Base-by-base conservation (phyloP, 2,888 invertebrate genomes). In the Lysandra bellargus region DNA sequence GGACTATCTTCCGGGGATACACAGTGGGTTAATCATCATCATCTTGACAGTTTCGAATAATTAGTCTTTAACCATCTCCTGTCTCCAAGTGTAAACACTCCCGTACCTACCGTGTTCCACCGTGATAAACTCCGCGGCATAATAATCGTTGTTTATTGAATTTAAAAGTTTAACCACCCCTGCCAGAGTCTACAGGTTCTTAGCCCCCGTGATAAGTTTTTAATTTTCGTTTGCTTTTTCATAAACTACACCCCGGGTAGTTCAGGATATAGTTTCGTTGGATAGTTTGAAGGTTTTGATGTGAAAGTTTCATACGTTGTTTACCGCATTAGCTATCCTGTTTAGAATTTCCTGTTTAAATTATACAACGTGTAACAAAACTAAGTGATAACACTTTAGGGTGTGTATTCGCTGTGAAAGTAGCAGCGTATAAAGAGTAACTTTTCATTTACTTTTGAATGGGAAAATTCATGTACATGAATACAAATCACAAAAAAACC, bases 131-230 rank as follows among this genome's bases (percentile, higher is more conserved):
- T 75, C 49, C 75, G 75, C 6, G 44, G 74, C 40, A 74, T 74
- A 74, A 76, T 76, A 76, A 76, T 40, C 53, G 76, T 53, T 76
- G 76, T 76, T 76, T 76, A 76, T 76, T 76, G 76, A 76, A 76
- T 76, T 76, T 76, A 53, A 76, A 76, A 76, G 49, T 49, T 33
- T 30, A 23, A 44, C 44, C 44, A 12, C 44, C 44, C 44, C 44
- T 4, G 74, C n/a, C 74, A 44, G 44, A 44, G 23, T 44, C 53
- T 75, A 44, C 49, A 44, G 30, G 75, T 23, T 44, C 49, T 69
- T 37, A 69, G 53, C 14, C 76, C 49, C 75, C 30, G 76, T 53
- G 53, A 76, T 76, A 76, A 57, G 30, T 14, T 53, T 53, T 76
- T 76, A 76, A 30, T 76, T 76, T 49, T 53, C 49, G 30, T 74